Evolutionary conservation across 92 coral and sea anemone genomes (phyloP).

Genomic region (Palythoa grandis): DNA sequence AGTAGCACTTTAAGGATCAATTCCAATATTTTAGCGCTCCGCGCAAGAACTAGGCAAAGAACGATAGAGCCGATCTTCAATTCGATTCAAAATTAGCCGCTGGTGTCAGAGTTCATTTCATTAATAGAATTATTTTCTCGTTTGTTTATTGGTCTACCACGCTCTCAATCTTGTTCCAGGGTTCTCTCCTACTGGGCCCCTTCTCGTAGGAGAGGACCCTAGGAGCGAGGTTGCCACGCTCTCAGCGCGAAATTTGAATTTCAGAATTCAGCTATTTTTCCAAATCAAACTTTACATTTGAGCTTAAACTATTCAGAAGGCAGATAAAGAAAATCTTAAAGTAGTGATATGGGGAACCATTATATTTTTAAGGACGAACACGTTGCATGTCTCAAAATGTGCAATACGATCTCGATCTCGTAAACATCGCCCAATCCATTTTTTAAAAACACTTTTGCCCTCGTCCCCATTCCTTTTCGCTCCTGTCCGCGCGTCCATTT

Average conservation of each 20-base stretch:
- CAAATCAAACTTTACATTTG: neutral
- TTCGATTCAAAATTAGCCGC: neutral
- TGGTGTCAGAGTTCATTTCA: neutral
- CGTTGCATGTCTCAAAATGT: constrained; percentile 1
- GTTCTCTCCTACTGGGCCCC: no score
- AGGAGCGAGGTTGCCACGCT: no score
- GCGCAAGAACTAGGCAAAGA: neutral
- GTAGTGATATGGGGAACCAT: constrained; percentile 2
- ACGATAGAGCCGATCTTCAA: neutral
- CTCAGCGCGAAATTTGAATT: constrained; percentile 2
- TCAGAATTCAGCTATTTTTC: constrained; percentile 10
- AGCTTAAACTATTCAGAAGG: neutral
- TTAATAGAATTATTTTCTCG: neutral
- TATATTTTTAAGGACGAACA: constrained; percentile 5
- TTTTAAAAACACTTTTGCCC: no score
- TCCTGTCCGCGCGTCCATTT: no score
- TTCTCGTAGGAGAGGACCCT: no score
- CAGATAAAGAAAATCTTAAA: neutral
- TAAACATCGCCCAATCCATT: neutral
- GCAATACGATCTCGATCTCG: no score
- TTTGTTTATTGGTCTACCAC: constrained; percentile 7
- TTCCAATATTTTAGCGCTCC: no score
- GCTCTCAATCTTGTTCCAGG: no score
- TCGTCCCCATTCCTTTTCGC: no score
- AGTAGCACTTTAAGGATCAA: no score